A percentile compares a stretch with the other conserved stretches of the same genome.
phyloP scores from a whole-genome alignment of 2,797 vertebrate genomes.

The Thunnus albacares region DNA sequence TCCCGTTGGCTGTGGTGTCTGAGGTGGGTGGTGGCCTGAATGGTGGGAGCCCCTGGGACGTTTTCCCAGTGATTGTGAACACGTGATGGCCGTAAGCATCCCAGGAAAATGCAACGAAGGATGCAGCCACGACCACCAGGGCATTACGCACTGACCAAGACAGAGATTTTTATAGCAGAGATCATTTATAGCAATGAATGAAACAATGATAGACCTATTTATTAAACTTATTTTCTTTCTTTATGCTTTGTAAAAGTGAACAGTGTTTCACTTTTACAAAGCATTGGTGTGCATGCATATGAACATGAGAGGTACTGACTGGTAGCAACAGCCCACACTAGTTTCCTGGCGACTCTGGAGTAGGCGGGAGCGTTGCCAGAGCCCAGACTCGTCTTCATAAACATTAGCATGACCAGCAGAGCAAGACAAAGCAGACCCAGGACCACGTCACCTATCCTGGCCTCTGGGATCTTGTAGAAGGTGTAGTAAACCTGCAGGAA shows the following conservation, averaged over 20 bases:
- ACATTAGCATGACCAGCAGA: conserved; percentile 82
- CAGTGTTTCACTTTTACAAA: not conserved
- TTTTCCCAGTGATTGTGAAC: conserved; percentile 91
- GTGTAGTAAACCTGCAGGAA: conserved; percentile 93
- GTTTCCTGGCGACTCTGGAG: conserved; percentile 76
- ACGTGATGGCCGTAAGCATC: conserved; percentile 84
- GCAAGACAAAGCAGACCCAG: conserved; percentile 90
- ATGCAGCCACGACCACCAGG: conserved; percentile 90
- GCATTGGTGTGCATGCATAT: too few species aligned
- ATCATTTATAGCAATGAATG: not conserved
- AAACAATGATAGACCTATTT: not conserved
- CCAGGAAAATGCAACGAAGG: conserved; percentile 88
- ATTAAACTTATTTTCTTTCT: not conserved
- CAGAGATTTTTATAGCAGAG: not conserved
- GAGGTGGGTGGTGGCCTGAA: conserved; percentile 88
- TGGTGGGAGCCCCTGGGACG: conserved; percentile 88
- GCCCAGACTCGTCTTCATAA: conserved; percentile 86
- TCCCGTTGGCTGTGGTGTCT: conserved; percentile 85
- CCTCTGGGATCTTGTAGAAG: conserved; percentile 87
- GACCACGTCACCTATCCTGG: conserved; percentile 89
- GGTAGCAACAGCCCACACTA: conserved; percentile 89
- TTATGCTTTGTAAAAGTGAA: not conserved
- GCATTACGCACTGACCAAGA: conserved; percentile 89
- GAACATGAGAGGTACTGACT: conserved; percentile 77
- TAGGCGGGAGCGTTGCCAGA: conserved; percentile 8